Conservation (phyloP, 2,797 vertebrate genomes). For the Australoheros facetus region DNA sequence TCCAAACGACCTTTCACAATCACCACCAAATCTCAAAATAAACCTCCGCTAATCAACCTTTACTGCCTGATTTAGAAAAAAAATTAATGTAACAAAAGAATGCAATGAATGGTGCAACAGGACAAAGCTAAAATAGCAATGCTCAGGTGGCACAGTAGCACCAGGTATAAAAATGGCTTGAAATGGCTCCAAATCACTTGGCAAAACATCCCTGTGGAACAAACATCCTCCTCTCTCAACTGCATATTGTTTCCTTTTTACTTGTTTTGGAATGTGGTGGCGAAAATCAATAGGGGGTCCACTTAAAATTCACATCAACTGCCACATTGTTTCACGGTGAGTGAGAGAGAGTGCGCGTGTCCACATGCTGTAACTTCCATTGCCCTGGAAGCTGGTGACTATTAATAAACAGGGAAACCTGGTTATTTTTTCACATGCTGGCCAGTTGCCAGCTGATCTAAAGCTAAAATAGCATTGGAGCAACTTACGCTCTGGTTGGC, state of each 20-base stretch:
- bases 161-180: slow-evolving; percentile 69
- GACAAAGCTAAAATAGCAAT: slow-evolving; percentile 63
- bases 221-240: slow-evolving; percentile 79
- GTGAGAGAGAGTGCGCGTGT: slow-evolving; percentile 22
- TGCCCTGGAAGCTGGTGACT: slow-evolving; percentile 65
- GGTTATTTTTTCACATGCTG: slow-evolving; percentile 63
- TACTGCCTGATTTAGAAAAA: slow-evolving; percentile 28
- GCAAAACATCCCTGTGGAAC: slow-evolving; percentile 72
- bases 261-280: slow-evolving; percentile 61
- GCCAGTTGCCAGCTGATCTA: slow-evolving; percentile 43
- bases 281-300: slow-evolving; percentile 57
- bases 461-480: slow-evolving; percentile 59
- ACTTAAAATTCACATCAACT: slow-evolving; percentile 69
- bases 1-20: slow-evolving; percentile 45
- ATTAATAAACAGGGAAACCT: slow-evolving; percentile 76
- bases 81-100: slow-evolving; percentile 51
- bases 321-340: slow-evolving; percentile 67
- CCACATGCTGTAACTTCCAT: slow-evolving; percentile 37
- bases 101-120: slow-evolving; percentile 59
- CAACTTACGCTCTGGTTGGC: slow-evolving; percentile 85
- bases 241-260: slow-evolving; percentile 73
- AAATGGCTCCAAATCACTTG: slow-evolving; percentile 66
- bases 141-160: slow-evolving; percentile 52
- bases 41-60: slow-evolving; percentile 44
- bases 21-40: slow-evolving; percentile 62